A percentile compares a stretch with the other conserved stretches of the same genome.
These are phyloP conservation scores for Oryzias curvinotus DNA, from an alignment of 2,113 vertebrate species.

Conservation along the genomic window DNA sequence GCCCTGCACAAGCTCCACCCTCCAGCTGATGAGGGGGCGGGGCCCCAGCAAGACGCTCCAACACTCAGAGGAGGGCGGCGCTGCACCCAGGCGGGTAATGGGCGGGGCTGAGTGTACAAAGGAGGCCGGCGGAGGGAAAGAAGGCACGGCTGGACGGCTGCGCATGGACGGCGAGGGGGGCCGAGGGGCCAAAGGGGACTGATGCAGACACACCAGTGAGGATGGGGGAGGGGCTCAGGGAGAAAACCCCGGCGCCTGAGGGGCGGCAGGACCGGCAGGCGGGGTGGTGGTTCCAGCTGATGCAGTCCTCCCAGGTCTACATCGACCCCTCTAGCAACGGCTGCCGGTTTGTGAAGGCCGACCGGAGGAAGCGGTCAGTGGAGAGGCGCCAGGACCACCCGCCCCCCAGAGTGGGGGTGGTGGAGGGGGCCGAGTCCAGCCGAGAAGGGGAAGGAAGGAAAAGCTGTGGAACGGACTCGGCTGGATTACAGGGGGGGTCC, in stretches of 20 bases:
- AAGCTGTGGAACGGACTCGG: slow-evolving; percentile 24
- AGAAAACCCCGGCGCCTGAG: slow-evolving; percentile 42
- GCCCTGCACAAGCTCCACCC: slow-evolving; percentile 86
- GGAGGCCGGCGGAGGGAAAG: slow-evolving; percentile 31
- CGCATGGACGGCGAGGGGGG: slow-evolving; percentile 40
- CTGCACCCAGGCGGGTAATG: too few relatives aligned
- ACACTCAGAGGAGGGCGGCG: slow-evolving; percentile 21
- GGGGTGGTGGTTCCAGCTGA: slow-evolving; percentile 98
- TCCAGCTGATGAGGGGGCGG: slow-evolving; percentile 88
- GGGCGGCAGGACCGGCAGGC: slow-evolving; percentile 79
- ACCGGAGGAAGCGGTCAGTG: slow-evolving; percentile 80
- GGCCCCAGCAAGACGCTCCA: slow-evolving; percentile 64
- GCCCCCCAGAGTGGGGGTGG: slow-evolving; percentile 87
- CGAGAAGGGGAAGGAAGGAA: slow-evolving; percentile 65
- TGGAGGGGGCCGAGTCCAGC: slow-evolving; percentile 90
- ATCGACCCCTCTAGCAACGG: slow-evolving; percentile 85
- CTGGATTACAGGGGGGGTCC: slow-evolving; percentile 70
- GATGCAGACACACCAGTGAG: slow-evolving; percentile 39
- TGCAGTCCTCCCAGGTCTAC: slow-evolving; percentile 98
- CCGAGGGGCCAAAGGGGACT: slow-evolving; percentile 35
- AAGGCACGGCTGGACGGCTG: slow-evolving; percentile 51
- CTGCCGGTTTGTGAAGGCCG: slow-evolving; percentile 81
- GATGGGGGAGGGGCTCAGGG: slow-evolving; percentile 45
- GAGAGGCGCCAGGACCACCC: slow-evolving; percentile 66
- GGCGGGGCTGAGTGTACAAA: too few relatives aligned